Base-by-base conservation (phyloP, 2,888 invertebrate genomes). In the Morinoia aosen region DNA sequence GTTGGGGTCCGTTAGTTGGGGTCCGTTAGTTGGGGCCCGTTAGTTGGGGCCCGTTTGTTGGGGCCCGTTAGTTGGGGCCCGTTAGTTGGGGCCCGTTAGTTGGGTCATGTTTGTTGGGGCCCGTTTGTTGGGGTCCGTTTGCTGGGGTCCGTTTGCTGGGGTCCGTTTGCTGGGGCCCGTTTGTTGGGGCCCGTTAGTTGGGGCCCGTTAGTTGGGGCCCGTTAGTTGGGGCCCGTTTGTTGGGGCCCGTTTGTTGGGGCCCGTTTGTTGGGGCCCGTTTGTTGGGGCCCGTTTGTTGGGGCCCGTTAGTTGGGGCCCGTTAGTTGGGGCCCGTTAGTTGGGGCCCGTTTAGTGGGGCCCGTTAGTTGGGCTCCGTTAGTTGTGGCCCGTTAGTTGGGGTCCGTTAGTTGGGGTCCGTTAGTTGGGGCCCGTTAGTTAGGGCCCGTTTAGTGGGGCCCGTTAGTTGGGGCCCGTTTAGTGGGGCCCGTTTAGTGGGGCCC, bases 271-370 rank as follows among this genome's bases (percentile, higher is more conserved):
- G 64, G 25, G 5, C 64, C 19, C 25, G 25, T 64, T 64, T 7
- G 64, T 19, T 19, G 64, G 64, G n/a, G n/a, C n/a, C n/a, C n/a
- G 25, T 64, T 64, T 7, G 64, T 19, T 19, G 64, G 64, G 25
- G 5, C 64, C 19, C 25, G 25, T 64, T 64, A 25, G 64, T 19
- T 19, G 64, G 64, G 25, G 64, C 64, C 19, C 25, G 25, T 64
- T 64, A 25, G 64, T 19, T 64, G 64, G 25, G 64, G 25, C 25
- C 19, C 33, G 97, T 97, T 95, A 95, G 64, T 64, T 19, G 64
- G 64, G 25, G 25, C 64, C 19, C 25, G 25, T 64, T 64, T 7
- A n/a, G n/a, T n/a, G n/a, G n/a, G 58, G 14, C 58, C 64, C 64
- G 25, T 64, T 25, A 25, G 64, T 64, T 19, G 64, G 64, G 25